Evolutionary conservation across 2,888 invertebrate species (phyloP).

Genomic region (Tuberolachnus salignus): DNA sequence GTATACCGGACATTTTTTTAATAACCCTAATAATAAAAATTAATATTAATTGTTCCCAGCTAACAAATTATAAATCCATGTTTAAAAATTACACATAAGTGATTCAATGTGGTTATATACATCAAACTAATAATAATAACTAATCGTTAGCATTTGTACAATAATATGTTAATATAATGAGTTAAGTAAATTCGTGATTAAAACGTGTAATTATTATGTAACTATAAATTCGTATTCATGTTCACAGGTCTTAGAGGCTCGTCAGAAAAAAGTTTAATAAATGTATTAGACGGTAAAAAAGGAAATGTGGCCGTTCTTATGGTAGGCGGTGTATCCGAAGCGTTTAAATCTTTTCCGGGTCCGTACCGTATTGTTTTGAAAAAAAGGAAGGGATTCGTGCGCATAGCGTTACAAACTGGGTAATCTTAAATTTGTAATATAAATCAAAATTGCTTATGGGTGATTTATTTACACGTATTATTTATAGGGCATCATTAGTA

Average conservation of each 20-base stretch:
- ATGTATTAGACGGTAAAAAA: conserved; percentile 66
- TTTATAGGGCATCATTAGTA: conserved; percentile 76
- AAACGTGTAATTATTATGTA: too few species aligned
- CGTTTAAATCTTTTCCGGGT: conserved; percentile 80
- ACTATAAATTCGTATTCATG: background rate
- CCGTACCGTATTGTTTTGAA: conserved; percentile 75
- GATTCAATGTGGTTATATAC: too few species aligned
- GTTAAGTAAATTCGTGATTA: too few species aligned
- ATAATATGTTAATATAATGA: too few species aligned
- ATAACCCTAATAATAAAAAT: too few species aligned
- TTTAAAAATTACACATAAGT: too few species aligned
- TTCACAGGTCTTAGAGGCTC: conserved; percentile 60
- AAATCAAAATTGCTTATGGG: background rate
- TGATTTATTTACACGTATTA: background rate
- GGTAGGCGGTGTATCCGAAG: conserved; percentile 89
- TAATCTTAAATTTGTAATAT: conserved; percentile 62
- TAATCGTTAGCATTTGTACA: too few species aligned
- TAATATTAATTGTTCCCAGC: too few species aligned
- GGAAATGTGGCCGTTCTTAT: conserved; percentile 76
- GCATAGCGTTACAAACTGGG: conserved; percentile 76
- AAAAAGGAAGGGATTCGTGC: conserved; percentile 79
- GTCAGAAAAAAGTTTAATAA: conserved; percentile 71
- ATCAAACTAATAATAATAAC: too few species aligned
- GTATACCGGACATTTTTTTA: too few species aligned
- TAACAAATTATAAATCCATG: too few species aligned